phyloP scores from a whole-genome alignment of 2,113 vertebrate species.

The Hylia prasina region DNA sequence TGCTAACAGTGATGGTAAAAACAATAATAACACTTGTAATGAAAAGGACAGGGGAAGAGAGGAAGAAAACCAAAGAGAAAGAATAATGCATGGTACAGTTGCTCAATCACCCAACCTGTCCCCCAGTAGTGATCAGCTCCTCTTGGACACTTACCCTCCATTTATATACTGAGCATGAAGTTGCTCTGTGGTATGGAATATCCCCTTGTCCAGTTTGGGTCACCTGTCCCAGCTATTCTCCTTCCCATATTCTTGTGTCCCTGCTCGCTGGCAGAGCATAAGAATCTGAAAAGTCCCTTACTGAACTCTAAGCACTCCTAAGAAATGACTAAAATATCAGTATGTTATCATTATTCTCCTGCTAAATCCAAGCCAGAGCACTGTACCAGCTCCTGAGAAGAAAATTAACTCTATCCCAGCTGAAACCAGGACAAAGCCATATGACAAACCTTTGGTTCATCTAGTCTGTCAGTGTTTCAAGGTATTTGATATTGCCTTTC shows the following conservation, averaged over 20 bases:
- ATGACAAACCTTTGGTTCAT: background rate
- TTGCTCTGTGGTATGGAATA: background rate
- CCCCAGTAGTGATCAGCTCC: background rate
- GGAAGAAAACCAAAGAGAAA: background rate
- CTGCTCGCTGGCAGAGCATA: accelerated
- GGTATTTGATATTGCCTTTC: background rate
- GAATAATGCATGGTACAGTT: background rate
- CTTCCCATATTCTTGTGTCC: background rate
- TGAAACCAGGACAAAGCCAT: background rate
- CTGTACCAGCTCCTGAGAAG: background rate
- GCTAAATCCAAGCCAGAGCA: background rate
- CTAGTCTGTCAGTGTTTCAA: background rate
- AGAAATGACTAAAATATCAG: background rate
- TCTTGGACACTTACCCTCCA: accelerated
- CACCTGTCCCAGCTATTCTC: background rate
- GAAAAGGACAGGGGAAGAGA: background rate
- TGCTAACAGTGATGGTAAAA: background rate
- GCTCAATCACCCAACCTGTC: background rate
- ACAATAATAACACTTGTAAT: background rate
- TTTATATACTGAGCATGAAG: background rate
- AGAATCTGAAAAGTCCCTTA: background rate
- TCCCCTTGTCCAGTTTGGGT: background rate
- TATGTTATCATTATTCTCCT: background rate
- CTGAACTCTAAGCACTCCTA: background rate
- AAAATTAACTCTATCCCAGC: background rate